A percentile compares a stretch with the other conserved stretches of the same genome.
These are phyloP conservation scores for Magallana angulata DNA, from an alignment of 1,140 invertebrate genomes.

Conservation along the genomic window DNA sequence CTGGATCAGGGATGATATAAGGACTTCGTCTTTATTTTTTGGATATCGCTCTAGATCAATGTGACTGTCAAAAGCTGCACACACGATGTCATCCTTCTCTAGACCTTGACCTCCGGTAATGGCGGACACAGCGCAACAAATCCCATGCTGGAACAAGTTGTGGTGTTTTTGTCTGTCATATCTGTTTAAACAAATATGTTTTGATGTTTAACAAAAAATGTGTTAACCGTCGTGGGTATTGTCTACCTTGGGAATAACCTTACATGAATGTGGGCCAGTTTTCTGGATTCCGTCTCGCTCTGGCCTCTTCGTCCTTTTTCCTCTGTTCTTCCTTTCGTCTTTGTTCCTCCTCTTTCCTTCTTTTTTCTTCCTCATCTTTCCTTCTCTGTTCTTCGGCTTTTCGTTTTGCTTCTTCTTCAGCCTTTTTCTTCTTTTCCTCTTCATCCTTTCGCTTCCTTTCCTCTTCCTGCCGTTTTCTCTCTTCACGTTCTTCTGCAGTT, in stretches of 20 bases:
- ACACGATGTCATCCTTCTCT: slow-evolving; percentile 8
- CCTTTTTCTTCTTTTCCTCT: slow-evolving; percentile 20
- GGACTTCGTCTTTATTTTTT: not conserved
- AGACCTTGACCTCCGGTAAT: not conserved
- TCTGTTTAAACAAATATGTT: not conserved
- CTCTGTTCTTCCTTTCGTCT: not conserved
- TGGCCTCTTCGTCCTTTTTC: not conserved
- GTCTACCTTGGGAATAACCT: not conserved
- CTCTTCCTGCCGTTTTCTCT: not conserved
- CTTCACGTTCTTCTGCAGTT: not conserved
- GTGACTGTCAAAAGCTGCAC: not conserved
- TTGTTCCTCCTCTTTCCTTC: slow-evolving; percentile 30
- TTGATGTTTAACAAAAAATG: not conserved
- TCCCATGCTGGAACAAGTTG: not conserved
- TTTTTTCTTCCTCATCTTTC: slow-evolving; percentile 23
- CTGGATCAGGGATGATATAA: not conserved
- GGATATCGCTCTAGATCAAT: not conserved
- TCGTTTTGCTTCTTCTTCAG: slow-evolving; percentile 1
- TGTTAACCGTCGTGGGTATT: too few relatives aligned
- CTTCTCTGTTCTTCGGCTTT: slow-evolving; percentile 9
- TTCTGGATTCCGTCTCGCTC: not conserved
- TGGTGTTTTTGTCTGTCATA: slow-evolving; percentile 12
- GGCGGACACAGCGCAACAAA: slow-evolving; percentile 16
- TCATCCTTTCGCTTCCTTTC: not conserved
- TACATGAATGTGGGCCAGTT: not conserved